Conservation (phyloP, 2,113 vertebrate species). For the Gobiocypris rarus region DNA sequence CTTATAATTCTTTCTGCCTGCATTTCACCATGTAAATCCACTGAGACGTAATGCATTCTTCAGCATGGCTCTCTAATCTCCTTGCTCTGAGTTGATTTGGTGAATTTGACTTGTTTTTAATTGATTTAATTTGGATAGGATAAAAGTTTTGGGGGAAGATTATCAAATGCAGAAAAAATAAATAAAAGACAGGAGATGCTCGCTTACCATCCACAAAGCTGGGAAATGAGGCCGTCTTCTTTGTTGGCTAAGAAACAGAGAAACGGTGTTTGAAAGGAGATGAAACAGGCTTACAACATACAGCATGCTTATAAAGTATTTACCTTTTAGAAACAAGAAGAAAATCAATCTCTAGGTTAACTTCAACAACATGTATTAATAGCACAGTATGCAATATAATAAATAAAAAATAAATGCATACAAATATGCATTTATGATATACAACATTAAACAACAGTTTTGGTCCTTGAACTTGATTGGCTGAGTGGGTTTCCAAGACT, state of each 20-base stretch:
- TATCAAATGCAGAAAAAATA: conserved; percentile 9
- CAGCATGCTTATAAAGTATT: neutral
- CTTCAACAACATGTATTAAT: too few relatives aligned
- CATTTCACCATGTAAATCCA: conserved; percentile 40
- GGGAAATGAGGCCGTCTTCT: conserved; percentile 93
- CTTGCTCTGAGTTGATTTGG: conserved; percentile 17
- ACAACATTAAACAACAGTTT: too few relatives aligned
- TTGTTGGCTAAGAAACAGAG: conserved; percentile 82
- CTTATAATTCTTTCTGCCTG: conserved; percentile 14
- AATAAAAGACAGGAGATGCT: conserved; percentile 17
- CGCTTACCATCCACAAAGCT: conserved; percentile 98
- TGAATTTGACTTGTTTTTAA: conserved; percentile 32
- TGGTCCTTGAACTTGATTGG: too few relatives aligned
- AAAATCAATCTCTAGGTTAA: neutral
- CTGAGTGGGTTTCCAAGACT: too few relatives aligned
- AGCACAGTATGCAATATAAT: too few relatives aligned
- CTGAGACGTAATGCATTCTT: conserved; percentile 4
- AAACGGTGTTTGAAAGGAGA: conserved; percentile 19
- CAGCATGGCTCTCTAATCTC: conserved; percentile 3
- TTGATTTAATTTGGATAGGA: conserved; percentile 25
- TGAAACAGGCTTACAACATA: neutral
- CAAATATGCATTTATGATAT: too few relatives aligned
- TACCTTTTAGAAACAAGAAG: neutral
- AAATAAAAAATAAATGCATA: too few relatives aligned
- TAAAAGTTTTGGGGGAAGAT: conserved; percentile 25